A percentile compares a stretch with the other conserved stretches of the same genome.
phyloP scores from a whole-genome alignment of 2,797 vertebrate species.

The Linurgus olivaceus region DNA sequence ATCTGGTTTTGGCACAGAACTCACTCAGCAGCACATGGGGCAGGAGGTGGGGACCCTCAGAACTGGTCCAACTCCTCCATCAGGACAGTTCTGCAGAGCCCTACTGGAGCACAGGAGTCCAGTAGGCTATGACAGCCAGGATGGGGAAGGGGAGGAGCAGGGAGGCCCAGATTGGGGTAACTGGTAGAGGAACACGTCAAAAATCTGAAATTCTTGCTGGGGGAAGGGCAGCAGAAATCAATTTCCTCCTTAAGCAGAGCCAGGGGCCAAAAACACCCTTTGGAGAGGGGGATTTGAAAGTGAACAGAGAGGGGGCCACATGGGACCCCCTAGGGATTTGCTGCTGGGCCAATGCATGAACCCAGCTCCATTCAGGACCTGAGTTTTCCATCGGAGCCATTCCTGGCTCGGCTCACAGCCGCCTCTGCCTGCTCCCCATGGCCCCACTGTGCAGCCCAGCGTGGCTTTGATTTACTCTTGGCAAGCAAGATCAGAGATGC shows the following conservation, averaged over 20 bases:
- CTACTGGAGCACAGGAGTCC: fast-evolving
- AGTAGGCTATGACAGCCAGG: background rate
- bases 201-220: slow-evolving; percentile 26
- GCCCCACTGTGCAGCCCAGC: background rate
- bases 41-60: background rate
- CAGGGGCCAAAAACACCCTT: background rate
- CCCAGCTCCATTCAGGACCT: background rate
- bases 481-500: slow-evolving; percentile 30
- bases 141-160: background rate
- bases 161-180: slow-evolving; percentile 44
- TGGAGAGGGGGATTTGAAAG: background rate
- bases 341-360: background rate
- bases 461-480: slow-evolving; percentile 56
- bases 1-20: background rate
- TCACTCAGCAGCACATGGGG: background rate
- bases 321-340: background rate
- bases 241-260: background rate
- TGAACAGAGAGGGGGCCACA: background rate
- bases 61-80: background rate
- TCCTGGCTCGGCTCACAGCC: background rate
- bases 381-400: background rate
- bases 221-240: slow-evolving; percentile 30
- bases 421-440: background rate
- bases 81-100: background rate
- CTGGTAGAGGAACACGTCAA: background rate